Conservation (phyloP, 2,888 invertebrate genomes). For the Drosophila mimica region DNA sequence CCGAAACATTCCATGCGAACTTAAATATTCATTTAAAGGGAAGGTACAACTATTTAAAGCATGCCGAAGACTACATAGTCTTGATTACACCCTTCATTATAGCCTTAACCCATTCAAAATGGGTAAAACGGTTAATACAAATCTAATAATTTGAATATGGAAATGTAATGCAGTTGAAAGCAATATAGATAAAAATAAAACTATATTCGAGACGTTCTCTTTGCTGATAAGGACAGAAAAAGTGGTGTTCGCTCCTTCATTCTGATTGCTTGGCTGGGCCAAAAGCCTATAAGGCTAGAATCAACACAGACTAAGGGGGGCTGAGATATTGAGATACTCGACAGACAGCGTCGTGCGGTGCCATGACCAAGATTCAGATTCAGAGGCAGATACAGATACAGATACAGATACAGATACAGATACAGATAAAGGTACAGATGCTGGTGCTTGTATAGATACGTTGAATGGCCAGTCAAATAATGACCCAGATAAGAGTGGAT, state of each 20-base stretch:
- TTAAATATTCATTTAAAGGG: background rate
- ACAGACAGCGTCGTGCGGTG: conserved; percentile 28
- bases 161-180: background rate
- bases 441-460: conserved; percentile 23
- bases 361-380: conserved; percentile 10
- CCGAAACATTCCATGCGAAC: background rate
- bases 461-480: conserved; percentile 61
- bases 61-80: background rate
- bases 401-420: conserved; percentile 6
- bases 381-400: background rate
- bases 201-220: background rate
- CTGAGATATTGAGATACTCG: conserved; percentile 30
- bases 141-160: no score
- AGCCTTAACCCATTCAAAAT: no score
- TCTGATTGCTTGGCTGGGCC: background rate
- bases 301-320: conserved; percentile 28
- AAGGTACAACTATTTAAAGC: background rate
- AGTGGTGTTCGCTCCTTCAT: background rate
- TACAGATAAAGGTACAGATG: conserved; percentile 2
- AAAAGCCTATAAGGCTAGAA: conserved; percentile 17
- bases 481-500: conserved; percentile 69
- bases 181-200: background rate
- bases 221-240: background rate
- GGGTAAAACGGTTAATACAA: no score
- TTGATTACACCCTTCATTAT: no score